These are phyloP conservation scores for Drosophila willistoni DNA, from an alignment of 1,140 invertebrate species.

Conservation along the genomic window DNA sequence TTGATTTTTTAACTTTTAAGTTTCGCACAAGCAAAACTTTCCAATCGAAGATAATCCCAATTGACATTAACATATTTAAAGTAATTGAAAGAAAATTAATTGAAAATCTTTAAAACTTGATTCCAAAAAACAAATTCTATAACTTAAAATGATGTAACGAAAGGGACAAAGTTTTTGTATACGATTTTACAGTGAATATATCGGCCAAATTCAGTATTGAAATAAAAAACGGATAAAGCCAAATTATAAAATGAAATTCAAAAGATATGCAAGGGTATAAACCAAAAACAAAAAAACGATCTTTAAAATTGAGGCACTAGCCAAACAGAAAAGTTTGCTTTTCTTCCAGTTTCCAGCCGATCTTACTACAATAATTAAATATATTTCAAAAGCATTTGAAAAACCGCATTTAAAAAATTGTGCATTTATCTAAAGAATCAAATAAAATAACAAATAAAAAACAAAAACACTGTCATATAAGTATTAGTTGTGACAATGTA, in stretches of 20 bases:
- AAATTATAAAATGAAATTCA: neutral
- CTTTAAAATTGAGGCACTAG: slow-evolving; percentile 40
- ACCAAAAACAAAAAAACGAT: slow-evolving; percentile 10
- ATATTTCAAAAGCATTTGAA: neutral
- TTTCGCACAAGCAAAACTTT: too few species aligned
- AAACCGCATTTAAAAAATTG: slow-evolving; percentile 64
- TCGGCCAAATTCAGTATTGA: neutral
- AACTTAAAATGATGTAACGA: neutral
- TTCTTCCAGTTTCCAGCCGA: slow-evolving; percentile 44
- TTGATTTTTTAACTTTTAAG: too few species aligned
- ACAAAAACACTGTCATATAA: slow-evolving; percentile 38
- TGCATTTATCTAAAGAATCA: slow-evolving; percentile 60
- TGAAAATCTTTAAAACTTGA: neutral
- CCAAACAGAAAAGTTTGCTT: slow-evolving; percentile 33
- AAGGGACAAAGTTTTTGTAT: neutral
- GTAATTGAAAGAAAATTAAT: too few species aligned
- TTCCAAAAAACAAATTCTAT: neutral
- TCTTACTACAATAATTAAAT: slow-evolving; percentile 9
- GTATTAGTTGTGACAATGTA: slow-evolving; percentile 57
- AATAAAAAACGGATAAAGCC: neutral
- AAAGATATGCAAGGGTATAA: slow-evolving; percentile 39
- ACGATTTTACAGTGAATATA: neutral
- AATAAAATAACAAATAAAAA: slow-evolving; percentile 17
- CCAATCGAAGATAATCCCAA: too few species aligned
- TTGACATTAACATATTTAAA: too few species aligned